phyloP scores from a whole-genome alignment of 1,140 invertebrate species.

The Potamilus streckersoni region DNA sequence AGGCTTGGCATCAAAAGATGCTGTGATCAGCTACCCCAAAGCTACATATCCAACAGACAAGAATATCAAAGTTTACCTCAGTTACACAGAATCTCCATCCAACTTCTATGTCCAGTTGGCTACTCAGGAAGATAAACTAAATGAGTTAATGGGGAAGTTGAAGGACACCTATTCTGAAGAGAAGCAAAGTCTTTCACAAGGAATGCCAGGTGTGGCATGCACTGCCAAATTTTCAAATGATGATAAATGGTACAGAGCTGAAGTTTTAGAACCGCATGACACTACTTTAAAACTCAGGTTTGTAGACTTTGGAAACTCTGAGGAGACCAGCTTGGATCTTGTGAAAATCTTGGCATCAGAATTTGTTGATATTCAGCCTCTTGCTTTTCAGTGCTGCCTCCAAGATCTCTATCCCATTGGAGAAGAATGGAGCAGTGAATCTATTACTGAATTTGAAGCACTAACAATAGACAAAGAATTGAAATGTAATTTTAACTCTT shows the following conservation, averaged over 20 bases:
- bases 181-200: slow-evolving; percentile 7
- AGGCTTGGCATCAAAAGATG: not conserved
- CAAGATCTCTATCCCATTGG: slow-evolving; percentile 27
- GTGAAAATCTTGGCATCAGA: slow-evolving; percentile 35
- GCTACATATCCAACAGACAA: not conserved
- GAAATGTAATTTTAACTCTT: slow-evolving; percentile 40
- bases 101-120: slow-evolving; percentile 57
- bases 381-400: slow-evolving; percentile 50
- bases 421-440: slow-evolving; percentile 46
- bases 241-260: slow-evolving; percentile 76
- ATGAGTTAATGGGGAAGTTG: slow-evolving; percentile 65
- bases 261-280: slow-evolving; percentile 71
- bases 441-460: slow-evolving; percentile 39
- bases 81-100: slow-evolving; percentile 43
- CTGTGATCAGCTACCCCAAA: not conserved
- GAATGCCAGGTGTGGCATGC: slow-evolving; percentile 74
- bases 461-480: slow-evolving; percentile 50
- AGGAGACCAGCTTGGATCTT: slow-evolving; percentile 53
- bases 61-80: slow-evolving; percentile 33
- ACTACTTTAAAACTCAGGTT: slow-evolving; percentile 64
- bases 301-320: slow-evolving; percentile 72
- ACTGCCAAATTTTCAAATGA: slow-evolving; percentile 80
- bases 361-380: slow-evolving; percentile 38
- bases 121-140: slow-evolving; percentile 53
- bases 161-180: slow-evolving; percentile 13